Base-by-base conservation (phyloP, 2,888 invertebrate species). In the Amiota mariae region DNA sequence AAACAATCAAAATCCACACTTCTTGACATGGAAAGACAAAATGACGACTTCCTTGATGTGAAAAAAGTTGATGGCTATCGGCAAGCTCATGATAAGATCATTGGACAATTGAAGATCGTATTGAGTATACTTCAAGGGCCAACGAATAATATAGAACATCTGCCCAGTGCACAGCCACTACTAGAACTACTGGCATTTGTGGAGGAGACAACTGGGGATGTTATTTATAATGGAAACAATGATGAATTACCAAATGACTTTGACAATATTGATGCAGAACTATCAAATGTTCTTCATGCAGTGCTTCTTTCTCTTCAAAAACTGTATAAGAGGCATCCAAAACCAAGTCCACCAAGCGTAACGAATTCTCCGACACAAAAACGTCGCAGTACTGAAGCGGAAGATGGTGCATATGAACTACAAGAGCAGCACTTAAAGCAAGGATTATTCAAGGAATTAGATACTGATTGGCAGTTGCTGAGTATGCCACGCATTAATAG, bases 341-440 rank as follows among this genome's bases (percentile, higher is more conserved):
- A 77, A 57, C 36, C 63, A 3, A 72, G 74, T 12, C 13, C 54
- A 24, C 20, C 76, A 20, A 59, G 75, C 11, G 73, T 78, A 72
- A 77, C 80, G 70, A 77, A 20, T 11, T 51, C 72, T 71, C 77
- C 79, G 1, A 75, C 79, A 9, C 75, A 51, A 15, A 24, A 48
- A 9, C 18, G 20, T 0, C 51, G 10, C 13, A 11, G 18, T 46
- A 49, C 56, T 2, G 3, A 24, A 24, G 12, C 54, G 8, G 47
- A 20, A 18, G 74, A 77, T 13, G 73, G 83, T 36, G 80, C 81
- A 76, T 1, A 77, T 47, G 70, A 85, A 73, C 68, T 88, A 73
- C 89, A 91, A 1, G 92, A 92, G 57, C 92, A 92, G 67, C 94
- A 94, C 89, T 91, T 96, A 66, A 95, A 93, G 81, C 91, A 92